Conservation (phyloP, 1,140 invertebrate genomes). For the Coenobita brevimanus region DNA sequence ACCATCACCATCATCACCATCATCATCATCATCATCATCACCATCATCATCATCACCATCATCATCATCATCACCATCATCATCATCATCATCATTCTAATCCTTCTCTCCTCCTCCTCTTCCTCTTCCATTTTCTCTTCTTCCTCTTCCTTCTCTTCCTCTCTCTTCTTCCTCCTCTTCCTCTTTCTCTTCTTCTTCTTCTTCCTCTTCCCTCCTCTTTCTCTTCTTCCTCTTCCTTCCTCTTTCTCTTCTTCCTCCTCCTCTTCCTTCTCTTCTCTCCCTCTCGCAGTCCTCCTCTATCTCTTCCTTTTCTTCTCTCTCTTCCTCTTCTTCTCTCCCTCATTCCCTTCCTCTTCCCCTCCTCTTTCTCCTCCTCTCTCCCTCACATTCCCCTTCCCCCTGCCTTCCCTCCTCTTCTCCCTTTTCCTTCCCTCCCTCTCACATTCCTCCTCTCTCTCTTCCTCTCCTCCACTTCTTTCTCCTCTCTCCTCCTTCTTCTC, state of each 20-base stretch:
- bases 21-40: too few species aligned
- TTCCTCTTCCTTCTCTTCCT: too few species aligned
- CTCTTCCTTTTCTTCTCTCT: background rate
- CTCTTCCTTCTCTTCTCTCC: background rate
- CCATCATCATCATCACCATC: too few species aligned
- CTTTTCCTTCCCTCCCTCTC: background rate
- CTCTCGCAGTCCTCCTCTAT: background rate
- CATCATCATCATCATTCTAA: too few species aligned
- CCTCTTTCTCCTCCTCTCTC: background rate
- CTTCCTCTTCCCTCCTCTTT: background rate
- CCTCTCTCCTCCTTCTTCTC: background rate
- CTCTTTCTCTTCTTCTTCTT: too few species aligned
- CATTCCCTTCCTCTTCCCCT: background rate
- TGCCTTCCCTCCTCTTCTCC: background rate
- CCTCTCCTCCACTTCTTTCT: background rate
- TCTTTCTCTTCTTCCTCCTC: background rate
- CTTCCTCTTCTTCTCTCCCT: background rate
- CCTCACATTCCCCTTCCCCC: background rate
- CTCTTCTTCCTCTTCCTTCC: background rate
- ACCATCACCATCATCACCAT: background rate
- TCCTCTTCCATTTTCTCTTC: too few species aligned
- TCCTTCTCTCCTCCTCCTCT: too few species aligned
- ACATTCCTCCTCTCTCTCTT: background rate
- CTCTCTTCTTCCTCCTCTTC: too few species aligned
- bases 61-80: too few species aligned